phyloP scores from a whole-genome alignment of 1,140 invertebrate species.

The Leptopilina boulardi region DNA sequence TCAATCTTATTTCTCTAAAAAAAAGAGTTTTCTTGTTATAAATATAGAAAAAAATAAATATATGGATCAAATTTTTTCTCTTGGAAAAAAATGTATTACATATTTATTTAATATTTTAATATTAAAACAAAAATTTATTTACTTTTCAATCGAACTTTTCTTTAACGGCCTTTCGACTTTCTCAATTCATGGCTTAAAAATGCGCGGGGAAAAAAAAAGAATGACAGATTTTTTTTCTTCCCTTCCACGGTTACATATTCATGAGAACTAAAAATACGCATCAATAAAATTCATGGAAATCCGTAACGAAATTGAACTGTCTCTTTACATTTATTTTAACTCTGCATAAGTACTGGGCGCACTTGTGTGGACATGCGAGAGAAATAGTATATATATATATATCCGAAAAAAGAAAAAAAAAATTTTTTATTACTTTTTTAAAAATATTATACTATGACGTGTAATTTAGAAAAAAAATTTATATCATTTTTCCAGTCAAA shows the following conservation, averaged over 20 bases:
- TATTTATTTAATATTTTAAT: neutral
- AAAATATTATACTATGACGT: no score
- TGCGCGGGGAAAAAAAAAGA: conserved; percentile 21
- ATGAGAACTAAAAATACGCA: conserved; percentile 25
- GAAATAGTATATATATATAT: neutral
- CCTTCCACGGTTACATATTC: conserved; percentile 14
- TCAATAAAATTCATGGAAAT: conserved; percentile 23
- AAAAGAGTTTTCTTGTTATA: neutral
- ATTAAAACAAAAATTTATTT: neutral
- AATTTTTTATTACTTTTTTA: no score
- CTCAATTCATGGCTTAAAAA: conserved; percentile 22
- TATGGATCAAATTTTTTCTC: no score
- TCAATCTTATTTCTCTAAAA: no score
- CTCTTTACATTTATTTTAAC: conserved; percentile 6
- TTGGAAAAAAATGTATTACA: neutral
- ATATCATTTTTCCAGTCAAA: no score
- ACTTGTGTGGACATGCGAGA: conserved; percentile 19
- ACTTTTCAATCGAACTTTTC: neutral
- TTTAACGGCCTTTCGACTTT: neutral
- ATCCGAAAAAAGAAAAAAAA: neutral
- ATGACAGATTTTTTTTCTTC: conserved; percentile 15
- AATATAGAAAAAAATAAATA: no score
- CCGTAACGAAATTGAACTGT: conserved; percentile 27
- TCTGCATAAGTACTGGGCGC: neutral
- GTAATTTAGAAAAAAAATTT: no score